Evolutionary conservation across 2,888 invertebrate genomes (phyloP), one percentile per base, ranked within the genome.

Genomic region (Gastrophysa polygoni): DNA sequence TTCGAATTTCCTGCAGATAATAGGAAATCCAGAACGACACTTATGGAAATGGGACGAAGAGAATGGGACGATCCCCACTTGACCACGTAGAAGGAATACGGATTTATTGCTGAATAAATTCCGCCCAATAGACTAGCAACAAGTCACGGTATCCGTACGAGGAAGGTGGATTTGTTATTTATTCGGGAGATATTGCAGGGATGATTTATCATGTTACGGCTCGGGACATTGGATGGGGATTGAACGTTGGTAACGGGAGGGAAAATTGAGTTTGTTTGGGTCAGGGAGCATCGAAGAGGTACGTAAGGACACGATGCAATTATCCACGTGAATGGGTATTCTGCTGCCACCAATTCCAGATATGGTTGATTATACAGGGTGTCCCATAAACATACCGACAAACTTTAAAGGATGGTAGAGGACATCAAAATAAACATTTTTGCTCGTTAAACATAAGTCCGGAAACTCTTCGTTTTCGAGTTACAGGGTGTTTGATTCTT

Each of bases 81-180:
- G 64, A 67, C 67, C 67, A 64, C 62, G 62, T 46, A 55, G 51
- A 62, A 54, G 62, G 60, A 64, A 67, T 62, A 67, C 52, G 52
- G 64, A 67, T 67, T 67, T 67, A 67, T 67, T 57, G 62, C 60
- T 57, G 50, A 67, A 62, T 63, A 67, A 64, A 67, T 60, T 61
- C 55, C 38, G 34, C 38, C 59, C 56, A n/a, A 49, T 46, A 48
- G 57, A 58, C 18, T 57, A 66, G 61, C 66, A 66, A 66, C 66
- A 66, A 66, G 66, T 66, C 57, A 18, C 46, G 34, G 21, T 11
- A 32, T 56, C 34, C 44, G 17, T 11, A 49, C 21, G 14, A 43
- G 54, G 21, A 44, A 44, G 28, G 54, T 38, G 14, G 11, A 11
- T 38, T n/a, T 8, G 54, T 54, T 54, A 28, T 54, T 43, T 43